A percentile compares a stretch with the other conserved stretches of the same genome.
Evolutionary conservation across 2,797 vertebrate species (phyloP).

Genomic region (Arremon brunneinucha): DNA sequence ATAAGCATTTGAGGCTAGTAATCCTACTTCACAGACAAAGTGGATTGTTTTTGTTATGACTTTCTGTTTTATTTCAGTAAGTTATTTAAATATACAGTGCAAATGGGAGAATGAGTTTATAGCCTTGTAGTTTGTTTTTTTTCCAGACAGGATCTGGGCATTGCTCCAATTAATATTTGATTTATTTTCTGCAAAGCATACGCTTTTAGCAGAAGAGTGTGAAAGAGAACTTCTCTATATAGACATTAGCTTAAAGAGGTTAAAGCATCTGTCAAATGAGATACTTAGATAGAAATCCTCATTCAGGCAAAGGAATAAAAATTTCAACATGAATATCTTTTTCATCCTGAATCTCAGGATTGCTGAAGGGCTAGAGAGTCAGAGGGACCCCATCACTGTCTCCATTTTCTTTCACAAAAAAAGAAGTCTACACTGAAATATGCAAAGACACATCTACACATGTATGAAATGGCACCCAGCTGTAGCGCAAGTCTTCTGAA

Average conservation of each 20-base stretch:
- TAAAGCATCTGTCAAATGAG: neutral
- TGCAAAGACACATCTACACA: neutral
- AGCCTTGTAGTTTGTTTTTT: neutral
- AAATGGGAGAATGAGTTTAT: constrained; percentile 3
- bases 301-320: neutral
- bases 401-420: neutral
- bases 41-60: neutral
- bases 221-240: neutral
- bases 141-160: neutral
- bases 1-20: neutral
- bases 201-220: neutral
- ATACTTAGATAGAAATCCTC: neutral
- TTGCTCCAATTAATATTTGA: constrained; percentile 44
- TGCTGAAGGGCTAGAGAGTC: neutral
- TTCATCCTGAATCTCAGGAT: neutral
- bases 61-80: neutral
- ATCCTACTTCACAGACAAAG: neutral
- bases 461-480: neutral
- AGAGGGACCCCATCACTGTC: neutral
- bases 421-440: neutral
- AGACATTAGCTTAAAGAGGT: neutral
- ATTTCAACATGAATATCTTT: neutral
- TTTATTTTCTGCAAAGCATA: constrained; percentile 40
- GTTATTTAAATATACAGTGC: neutral
- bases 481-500: neutral